Evolutionary conservation across 2,113 vertebrate species (phyloP).

Genomic region (Hiodon tergisus): DNA sequence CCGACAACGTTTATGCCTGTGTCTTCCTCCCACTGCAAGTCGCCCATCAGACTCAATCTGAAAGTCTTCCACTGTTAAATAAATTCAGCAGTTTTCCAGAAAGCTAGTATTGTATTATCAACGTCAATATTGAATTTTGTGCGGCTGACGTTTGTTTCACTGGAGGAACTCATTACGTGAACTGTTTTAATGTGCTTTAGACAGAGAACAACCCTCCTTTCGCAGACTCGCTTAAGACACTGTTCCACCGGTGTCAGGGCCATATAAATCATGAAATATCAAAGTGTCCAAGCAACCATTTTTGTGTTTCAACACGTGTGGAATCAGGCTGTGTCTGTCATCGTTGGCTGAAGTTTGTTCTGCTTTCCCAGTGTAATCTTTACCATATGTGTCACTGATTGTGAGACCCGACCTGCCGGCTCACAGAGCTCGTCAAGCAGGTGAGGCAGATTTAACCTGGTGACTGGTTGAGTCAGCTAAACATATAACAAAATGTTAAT

Average conservation of each 20-base stretch:
- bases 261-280: conserved; percentile 72
- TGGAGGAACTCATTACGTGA: neutral
- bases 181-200: conserved; percentile 39
- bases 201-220: conserved; percentile 58
- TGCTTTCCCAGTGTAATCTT: conserved; percentile 59
- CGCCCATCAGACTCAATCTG: neutral
- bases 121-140: neutral
- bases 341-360: conserved; percentile 57
- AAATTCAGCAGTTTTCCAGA: neutral
- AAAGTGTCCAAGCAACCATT: conserved; percentile 72
- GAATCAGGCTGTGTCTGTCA: conserved; percentile 70
- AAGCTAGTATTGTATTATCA: too few species aligned
- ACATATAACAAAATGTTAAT: neutral
- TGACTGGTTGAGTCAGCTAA: conserved; percentile 30
- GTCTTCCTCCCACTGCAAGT: neutral
- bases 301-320: conserved; percentile 72
- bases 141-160: neutral
- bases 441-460: conserved; percentile 32
- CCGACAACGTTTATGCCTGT: neutral
- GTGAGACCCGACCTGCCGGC: conserved; percentile 56
- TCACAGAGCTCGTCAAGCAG: conserved; percentile 46
- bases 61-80: neutral
- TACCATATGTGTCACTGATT: conserved; percentile 64
- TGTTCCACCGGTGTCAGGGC: conserved; percentile 61
- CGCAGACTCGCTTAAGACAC: conserved; percentile 48